phyloP scores from a whole-genome alignment of 64 coral and sea anemone species.

The Stichodactyla helianthus region DNA sequence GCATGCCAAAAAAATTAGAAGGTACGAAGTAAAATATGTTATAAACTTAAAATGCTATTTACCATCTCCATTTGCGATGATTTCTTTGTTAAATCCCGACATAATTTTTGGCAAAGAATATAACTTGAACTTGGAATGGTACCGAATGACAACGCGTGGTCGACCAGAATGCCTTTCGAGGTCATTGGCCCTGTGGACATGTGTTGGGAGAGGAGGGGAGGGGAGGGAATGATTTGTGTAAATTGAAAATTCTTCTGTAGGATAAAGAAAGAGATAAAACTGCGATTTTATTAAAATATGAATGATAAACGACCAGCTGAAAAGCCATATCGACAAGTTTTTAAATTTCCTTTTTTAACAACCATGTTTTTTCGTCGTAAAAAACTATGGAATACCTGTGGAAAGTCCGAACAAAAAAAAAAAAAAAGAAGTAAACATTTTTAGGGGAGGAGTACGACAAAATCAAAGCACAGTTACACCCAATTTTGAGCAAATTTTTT shows the following conservation, averaged over 20 bases:
- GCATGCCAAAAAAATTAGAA: not conserved
- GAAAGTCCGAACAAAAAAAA: not conserved
- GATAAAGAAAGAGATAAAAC: not conserved
- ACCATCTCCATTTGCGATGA: constrained; percentile 19
- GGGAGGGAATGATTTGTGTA: not conserved
- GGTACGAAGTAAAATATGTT: not conserved
- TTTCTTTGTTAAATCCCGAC: constrained; percentile 20
- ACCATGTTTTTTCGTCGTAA: not conserved
- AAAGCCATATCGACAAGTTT: too few species aligned
- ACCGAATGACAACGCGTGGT: constrained; percentile 1
- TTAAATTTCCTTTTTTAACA: too few species aligned
- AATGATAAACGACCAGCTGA: not conserved
- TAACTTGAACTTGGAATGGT: not conserved
- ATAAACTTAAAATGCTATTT: not conserved
- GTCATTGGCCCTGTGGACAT: not conserved
- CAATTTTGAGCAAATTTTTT: not conserved
- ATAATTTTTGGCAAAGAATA: not conserved
- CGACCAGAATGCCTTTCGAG: constrained; percentile 1
- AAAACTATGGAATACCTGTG: not conserved
- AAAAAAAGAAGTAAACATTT: not conserved
- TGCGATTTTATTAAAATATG: not conserved
- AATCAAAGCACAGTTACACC: not conserved
- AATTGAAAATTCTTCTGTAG: not conserved
- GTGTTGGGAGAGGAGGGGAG: not conserved
- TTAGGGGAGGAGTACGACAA: not conserved